Conservation (phyloP, 1,140 invertebrate genomes). For the Drosophila fuyamai region DNA sequence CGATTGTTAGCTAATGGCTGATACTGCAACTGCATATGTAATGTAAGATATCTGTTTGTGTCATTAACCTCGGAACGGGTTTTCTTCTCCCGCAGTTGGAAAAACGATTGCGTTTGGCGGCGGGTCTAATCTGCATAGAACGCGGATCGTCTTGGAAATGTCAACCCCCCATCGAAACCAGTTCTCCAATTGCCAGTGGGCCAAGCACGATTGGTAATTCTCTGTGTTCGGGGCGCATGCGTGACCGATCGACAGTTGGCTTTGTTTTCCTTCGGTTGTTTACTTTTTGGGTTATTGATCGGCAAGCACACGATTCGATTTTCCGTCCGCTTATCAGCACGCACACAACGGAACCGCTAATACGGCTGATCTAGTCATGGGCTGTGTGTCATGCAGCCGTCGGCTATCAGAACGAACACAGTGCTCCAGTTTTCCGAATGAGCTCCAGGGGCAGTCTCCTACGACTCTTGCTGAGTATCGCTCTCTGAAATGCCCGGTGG, state of each 20-base stretch:
- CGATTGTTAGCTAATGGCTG: conserved; percentile 36
- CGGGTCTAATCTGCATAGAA: conserved; percentile 53
- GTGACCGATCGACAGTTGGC: conserved; percentile 30
- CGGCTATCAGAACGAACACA: conserved; percentile 34
- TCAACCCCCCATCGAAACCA: conserved; percentile 31
- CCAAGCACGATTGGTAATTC: conserved; percentile 15
- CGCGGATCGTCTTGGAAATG: conserved; percentile 47
- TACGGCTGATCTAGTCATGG: conserved; percentile 10
- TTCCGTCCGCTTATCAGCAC: conserved; percentile 44
- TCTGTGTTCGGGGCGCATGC: conserved; percentile 25
- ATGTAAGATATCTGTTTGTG: conserved; percentile 19
- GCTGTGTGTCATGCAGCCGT: conserved; percentile 46
- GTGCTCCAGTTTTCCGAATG: conserved; percentile 38
- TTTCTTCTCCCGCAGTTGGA: conserved; percentile 28
- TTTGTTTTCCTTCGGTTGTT: conserved; percentile 18
- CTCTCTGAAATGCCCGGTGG: conserved; percentile 3
- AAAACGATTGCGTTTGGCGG: conserved; percentile 23
- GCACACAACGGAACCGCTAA: conserved; percentile 12
- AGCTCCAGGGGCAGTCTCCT: conserved; percentile 20
- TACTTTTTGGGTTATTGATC: conserved; percentile 50
- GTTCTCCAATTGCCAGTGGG: conserved; percentile 16
- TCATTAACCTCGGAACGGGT: conserved; percentile 58
- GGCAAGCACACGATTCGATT: conserved; percentile 35
- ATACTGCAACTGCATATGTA: conserved; percentile 33
- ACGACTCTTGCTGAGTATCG: conserved; percentile 4